Percentiles rank a stretch among this genome's conserved stretches.
These are phyloP conservation scores for Acipenser oxyrinchus DNA, from an alignment of 2,797 vertebrate genomes.

Conservation along the genomic window DNA sequence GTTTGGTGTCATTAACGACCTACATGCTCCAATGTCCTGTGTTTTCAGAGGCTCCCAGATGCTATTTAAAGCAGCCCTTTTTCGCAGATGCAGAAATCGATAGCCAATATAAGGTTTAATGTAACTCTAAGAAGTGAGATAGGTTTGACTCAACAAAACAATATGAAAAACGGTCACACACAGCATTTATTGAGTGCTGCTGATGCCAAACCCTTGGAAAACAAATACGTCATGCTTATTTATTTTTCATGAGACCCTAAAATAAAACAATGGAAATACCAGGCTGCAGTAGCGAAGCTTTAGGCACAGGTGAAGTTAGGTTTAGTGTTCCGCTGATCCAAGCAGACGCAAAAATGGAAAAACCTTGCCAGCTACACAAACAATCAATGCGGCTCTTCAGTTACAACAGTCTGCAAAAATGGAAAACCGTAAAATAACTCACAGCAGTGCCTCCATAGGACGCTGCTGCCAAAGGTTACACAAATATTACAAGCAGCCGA, in stretches of 20 bases:
- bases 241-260: constrained; percentile 41
- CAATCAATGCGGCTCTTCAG: no score
- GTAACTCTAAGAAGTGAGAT: constrained; percentile 34
- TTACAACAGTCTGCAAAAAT: no score
- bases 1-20: constrained; percentile 50
- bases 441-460: background rate
- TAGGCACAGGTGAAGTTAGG: background rate
- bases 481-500: no score
- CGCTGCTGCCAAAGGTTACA: no score
- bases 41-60: constrained; percentile 42
- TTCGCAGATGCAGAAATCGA: constrained; percentile 36
- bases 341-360: no score
- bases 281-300: constrained; percentile 24
- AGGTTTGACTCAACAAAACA: constrained; percentile 33
- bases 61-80: constrained; percentile 56
- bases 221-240: constrained; percentile 39
- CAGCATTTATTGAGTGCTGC: no score
- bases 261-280: constrained; percentile 31
- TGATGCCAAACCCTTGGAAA: background rate
- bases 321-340: no score
- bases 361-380: no score
- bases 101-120: constrained; percentile 33
- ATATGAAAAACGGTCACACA: no score
- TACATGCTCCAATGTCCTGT: constrained; percentile 54
- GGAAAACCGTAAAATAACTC: background rate